Conservation (phyloP, 2,888 invertebrate species). For the Stenolophus ochropezus region DNA sequence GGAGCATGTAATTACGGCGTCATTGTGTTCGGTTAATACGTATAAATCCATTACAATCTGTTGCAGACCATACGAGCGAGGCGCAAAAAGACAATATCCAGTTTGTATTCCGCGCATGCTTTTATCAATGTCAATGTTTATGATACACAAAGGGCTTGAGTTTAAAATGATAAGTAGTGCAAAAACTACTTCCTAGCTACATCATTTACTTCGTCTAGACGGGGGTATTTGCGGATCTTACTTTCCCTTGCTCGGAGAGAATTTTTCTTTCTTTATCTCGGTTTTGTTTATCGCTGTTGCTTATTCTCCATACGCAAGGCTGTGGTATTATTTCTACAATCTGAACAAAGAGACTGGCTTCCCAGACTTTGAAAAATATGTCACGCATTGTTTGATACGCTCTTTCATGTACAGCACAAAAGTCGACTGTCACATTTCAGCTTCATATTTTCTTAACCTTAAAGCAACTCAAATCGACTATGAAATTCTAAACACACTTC, state of each 20-base stretch:
- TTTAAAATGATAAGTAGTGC: constrained; percentile 41
- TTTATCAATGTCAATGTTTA: constrained; percentile 46
- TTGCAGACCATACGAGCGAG: background rate
- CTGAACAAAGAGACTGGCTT: constrained; percentile 30
- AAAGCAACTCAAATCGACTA: constrained; percentile 11
- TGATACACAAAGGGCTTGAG: constrained; percentile 38
- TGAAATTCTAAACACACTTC: background rate
- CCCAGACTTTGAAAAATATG: constrained; percentile 25
- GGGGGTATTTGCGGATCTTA: constrained; percentile 1
- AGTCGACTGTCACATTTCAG: constrained; percentile 22
- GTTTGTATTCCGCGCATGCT: constrained; percentile 15
- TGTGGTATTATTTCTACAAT: constrained; percentile 34
- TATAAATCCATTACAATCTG: constrained; percentile 29
- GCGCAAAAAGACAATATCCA: background rate
- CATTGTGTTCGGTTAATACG: constrained; percentile 3
- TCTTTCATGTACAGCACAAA: constrained; percentile 28
- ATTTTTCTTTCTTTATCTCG: constrained; percentile 29
- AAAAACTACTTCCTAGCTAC: constrained; percentile 32
- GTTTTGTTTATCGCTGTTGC: constrained; percentile 33
- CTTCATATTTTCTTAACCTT: constrained; percentile 14
- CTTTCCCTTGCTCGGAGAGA: background rate
- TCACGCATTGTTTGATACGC: constrained; percentile 32
- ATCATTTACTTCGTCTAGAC: constrained; percentile 46
- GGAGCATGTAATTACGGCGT: background rate
- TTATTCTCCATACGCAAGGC: constrained; percentile 17